Base-by-base conservation (phyloP, 2,888 invertebrate genomes). In the Tineola bisselliella region DNA sequence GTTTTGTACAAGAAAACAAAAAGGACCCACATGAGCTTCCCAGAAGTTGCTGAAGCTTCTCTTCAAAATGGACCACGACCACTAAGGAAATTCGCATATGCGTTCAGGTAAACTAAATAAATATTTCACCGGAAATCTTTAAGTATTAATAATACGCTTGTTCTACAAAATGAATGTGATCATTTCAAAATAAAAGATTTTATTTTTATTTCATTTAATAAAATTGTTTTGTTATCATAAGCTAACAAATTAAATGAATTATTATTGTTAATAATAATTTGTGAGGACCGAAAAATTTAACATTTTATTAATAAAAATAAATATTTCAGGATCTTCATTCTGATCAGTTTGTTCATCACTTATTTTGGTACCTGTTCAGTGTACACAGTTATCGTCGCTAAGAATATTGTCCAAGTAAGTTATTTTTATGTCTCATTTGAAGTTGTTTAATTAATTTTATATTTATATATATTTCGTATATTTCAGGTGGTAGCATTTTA, bases 301-400 rank as follows among this genome's bases (percentile, higher is more conserved):
- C 17, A 52, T 52, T 25, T 25, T 4, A 25, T 25, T 25, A 25
- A 25, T 25, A 4, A 4, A 25, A 25, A 25, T 4, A 25, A 25
- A 4, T 67, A 63, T 82, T 81, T 13, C 83, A 92, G 92, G 76
- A 84, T 90, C 60, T 84, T 91, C 58, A 93, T 96, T 58, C 90
- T 93, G 63, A 79, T 91, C 61, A 93, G 94, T 72, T 88, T 99
- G 63, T 96, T 97, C 73, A 81, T 94, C 44, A 98, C 98, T 0
- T 99, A 99, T 79, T 95, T 97, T 73, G 97, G 98, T 58, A 98
- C 99, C 67, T 98, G 98, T 89, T 97, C 97, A 68, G 98, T 98
- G 25, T 99, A 99, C 77, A 92, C 97, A 1, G 95, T 98, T 0
- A 96, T 99, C 74, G 92, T 98, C 60, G 95, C 97, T 0, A 90